Evolutionary conservation across 2,888 invertebrate species (phyloP).

Genomic region (Amblyjoppa fuscipennis): DNA sequence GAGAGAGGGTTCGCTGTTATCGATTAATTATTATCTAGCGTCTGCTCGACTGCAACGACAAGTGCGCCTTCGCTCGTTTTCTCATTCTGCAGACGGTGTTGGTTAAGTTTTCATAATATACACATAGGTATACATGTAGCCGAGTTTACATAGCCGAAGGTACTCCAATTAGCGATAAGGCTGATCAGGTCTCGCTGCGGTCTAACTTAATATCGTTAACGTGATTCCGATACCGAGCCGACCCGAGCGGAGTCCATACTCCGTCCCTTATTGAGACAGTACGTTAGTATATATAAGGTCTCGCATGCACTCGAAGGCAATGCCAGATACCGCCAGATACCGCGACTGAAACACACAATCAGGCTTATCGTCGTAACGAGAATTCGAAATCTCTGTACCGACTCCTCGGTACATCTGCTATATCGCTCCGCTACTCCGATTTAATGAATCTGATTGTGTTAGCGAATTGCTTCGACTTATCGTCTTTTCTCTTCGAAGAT

Average conservation of each 20-base stretch:
- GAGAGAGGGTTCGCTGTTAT: conserved; percentile 14
- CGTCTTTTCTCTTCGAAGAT: neutral
- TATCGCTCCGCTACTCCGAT: neutral
- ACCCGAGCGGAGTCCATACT: neutral
- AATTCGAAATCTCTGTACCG: conserved; percentile 30
- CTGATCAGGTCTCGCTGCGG: conserved; percentile 48
- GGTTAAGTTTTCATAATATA: conserved; percentile 30
- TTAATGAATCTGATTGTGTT: conserved; percentile 24
- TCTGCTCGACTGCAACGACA: conserved; percentile 29
- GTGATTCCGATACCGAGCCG: conserved; percentile 53
- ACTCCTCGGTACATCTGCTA: conserved; percentile 1
- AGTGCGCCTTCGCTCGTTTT: conserved; percentile 6
- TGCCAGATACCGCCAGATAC: conserved; percentile 44
- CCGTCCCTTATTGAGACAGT: conserved; percentile 22
- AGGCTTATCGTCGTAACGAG: conserved; percentile 58
- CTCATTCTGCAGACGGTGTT: conserved; percentile 25
- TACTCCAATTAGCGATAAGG: conserved; percentile 59
- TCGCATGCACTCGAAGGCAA: conserved; percentile 38
- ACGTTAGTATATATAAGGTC: conserved; percentile 42
- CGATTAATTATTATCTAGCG: conserved; percentile 42
- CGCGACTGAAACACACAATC: conserved; percentile 51
- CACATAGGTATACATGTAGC: neutral
- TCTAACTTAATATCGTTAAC: conserved; percentile 61
- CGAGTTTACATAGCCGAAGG: neutral
- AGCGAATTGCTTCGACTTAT: neutral